These are phyloP conservation scores for Toxonevra muliebris DNA, from an alignment of 2,888 invertebrate genomes.

Conservation along the genomic window DNA sequence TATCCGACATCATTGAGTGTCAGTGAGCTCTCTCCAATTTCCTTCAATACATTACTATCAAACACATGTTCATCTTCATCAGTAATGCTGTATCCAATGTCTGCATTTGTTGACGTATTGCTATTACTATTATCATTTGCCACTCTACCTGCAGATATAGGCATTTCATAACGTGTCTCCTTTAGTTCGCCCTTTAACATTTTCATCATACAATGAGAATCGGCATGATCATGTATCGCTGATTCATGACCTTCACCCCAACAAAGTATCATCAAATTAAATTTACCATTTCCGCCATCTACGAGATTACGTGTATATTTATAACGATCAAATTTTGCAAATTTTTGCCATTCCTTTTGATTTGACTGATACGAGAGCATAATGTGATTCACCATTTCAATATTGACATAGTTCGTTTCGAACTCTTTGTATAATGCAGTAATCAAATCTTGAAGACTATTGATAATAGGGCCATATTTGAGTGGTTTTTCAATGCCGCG, in stretches of 20 bases:
- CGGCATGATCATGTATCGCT: constrained; percentile 94
- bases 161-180: constrained; percentile 73
- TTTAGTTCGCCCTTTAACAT: constrained; percentile 82
- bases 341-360: constrained; percentile 91
- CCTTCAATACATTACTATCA: constrained; percentile 69
- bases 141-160: constrained; percentile 22
- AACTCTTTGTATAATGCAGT: constrained; percentile 80
- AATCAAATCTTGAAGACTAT: constrained; percentile 71
- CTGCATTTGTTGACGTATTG: constrained; percentile 16
- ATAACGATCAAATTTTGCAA: constrained; percentile 88
- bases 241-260: constrained; percentile 97
- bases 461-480: constrained; percentile 62
- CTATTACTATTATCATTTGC: neutral
- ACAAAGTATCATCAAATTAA: constrained; percentile 97
- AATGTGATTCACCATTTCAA: constrained; percentile 87
- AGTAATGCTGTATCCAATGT: constrained; percentile 18
- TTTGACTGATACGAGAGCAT: constrained; percentile 85
- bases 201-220: constrained; percentile 98
- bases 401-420: constrained; percentile 81
- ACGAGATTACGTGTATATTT: constrained; percentile 97
- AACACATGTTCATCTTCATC: constrained; percentile 44
- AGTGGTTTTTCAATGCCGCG: constrained; percentile 63
- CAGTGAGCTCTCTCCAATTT: constrained; percentile 73
- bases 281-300: constrained; percentile 95
- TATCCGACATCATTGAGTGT: constrained; percentile 86